Evolutionary conservation across 2,113 vertebrate genomes (phyloP), one percentile per base, ranked within the genome.

Genomic region (Probosciger aterrimus): DNA sequence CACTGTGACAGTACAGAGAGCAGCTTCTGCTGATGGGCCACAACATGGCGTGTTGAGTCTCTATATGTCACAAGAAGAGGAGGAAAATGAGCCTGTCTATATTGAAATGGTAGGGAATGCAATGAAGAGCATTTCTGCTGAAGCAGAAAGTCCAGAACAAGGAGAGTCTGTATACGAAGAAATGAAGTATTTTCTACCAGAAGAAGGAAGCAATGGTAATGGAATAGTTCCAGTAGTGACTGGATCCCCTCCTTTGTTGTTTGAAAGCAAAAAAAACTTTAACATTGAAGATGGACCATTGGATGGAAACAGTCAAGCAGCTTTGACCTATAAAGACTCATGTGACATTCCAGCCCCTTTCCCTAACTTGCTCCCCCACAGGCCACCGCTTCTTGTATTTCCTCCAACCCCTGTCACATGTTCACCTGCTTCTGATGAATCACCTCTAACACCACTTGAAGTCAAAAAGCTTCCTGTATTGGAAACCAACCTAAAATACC

Each of bases 381-480:
- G 99, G 8, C 99, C 99, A 17, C 99, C 99, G 23, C 98, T 99
- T 27, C 97, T 99, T 44, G 99, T 99, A 55, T 99, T 99, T 86
- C 99, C 99, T 14, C 99, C 99, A 5, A 99, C 99, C 6, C 99
- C 99, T 2, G 98, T 98, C 55, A 99, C 98, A 47, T 99, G 99
- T 95, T 99, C 99, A n/a, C 99, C 99, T 3, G 99, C 99, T 46
- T 99, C 99, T 10, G 99, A 99, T 64, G 99, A 99, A 96, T 99
- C 99, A 3, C 99, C 99, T 7, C 97, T 99, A 85, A 99, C 99
- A 23, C 99, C 99, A 1, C 96, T 99, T 20, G 99, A 99, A 96
- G 99, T 99, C 39, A 99, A 99, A 94, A 99, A 99, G 95, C 98
- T 99, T 83, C 99, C 99, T 0, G 98, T 99, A 82, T 98, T 99